Conservation (phyloP, 1,140 invertebrate genomes). For the Dysdera silvatica region DNA sequence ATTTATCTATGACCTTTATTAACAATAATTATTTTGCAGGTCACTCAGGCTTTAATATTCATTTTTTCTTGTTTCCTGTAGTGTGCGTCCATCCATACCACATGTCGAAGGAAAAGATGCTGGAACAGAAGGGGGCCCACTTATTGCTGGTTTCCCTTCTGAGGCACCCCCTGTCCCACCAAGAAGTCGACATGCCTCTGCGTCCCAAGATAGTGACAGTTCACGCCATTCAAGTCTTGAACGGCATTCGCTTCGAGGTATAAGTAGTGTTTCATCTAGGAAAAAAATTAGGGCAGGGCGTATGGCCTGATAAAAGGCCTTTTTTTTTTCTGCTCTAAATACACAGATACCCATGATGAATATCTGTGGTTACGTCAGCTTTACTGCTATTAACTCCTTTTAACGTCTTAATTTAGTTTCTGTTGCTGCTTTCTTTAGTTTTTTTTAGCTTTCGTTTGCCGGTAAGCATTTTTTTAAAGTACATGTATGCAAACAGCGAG, state of each 20-base stretch:
- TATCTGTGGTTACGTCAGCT: too few relatives aligned
- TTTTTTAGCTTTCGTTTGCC: too few relatives aligned
- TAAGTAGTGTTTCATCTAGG: not conserved
- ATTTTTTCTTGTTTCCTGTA: not conserved
- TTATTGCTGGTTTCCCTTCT: not conserved
- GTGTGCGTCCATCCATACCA: slow-evolving; percentile 10
- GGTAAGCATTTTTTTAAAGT: too few relatives aligned
- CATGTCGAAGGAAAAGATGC: not conserved
- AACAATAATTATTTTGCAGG: not conserved
- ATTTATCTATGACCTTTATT: not conserved
- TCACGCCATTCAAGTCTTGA: slow-evolving; percentile 17
- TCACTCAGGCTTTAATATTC: not conserved
- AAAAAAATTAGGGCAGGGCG: too few relatives aligned
- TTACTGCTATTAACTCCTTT: too few relatives aligned
- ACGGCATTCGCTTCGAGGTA: slow-evolving; percentile 16
- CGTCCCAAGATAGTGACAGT: slow-evolving; percentile 21
- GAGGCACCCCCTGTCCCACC: slow-evolving; percentile 40
- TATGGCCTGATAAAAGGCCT: too few relatives aligned
- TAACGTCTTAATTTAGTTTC: too few relatives aligned
- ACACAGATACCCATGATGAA: too few relatives aligned
- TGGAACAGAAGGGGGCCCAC: not conserved
- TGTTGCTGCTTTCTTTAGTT: too few relatives aligned
- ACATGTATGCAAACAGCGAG: too few relatives aligned
- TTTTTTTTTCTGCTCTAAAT: too few relatives aligned
- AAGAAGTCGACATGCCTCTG: slow-evolving; percentile 41